phyloP scores from a whole-genome alignment of 2,888 invertebrate species.

The Heliconius charithonia region DNA sequence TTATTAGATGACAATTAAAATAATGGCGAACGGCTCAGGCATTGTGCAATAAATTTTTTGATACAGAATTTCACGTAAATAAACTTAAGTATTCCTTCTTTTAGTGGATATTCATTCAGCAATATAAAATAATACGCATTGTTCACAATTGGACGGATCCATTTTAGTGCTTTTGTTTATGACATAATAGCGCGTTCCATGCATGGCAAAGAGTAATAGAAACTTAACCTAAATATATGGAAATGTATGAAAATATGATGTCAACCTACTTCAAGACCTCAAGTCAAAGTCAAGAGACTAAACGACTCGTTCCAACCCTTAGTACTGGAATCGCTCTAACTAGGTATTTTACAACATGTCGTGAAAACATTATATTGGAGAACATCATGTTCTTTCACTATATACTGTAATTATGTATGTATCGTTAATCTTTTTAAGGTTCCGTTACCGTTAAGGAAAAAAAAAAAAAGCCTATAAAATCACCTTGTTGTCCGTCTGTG shows the following conservation, averaged over 20 bases:
- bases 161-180: constrained; percentile 15
- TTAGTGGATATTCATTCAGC: background rate
- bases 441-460: too few relatives aligned
- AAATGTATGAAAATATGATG: constrained; percentile 35
- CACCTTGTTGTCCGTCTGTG: too few relatives aligned
- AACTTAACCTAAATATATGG: constrained; percentile 33
- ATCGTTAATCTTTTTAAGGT: too few relatives aligned
- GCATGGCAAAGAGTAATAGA: constrained; percentile 16
- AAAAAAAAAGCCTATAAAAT: fast-evolving
- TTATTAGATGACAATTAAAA: too few relatives aligned
- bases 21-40: background rate
- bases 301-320: constrained; percentile 36
- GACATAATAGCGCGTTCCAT: constrained; percentile 13
- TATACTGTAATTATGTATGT: background rate
- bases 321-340: constrained; percentile 36
- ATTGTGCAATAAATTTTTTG: background rate
- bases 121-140: constrained; percentile 4
- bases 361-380: constrained; percentile 11
- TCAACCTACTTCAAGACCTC: constrained; percentile 38
- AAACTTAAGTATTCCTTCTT: background rate
- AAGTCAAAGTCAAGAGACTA: constrained; percentile 43
- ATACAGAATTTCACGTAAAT: background rate
- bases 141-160: background rate
- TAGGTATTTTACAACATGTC: constrained; percentile 20
- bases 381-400: background rate